These are phyloP conservation scores for Tragelaphus oryx DNA, from an alignment of 2,797 vertebrate genomes.

Conservation along the genomic window DNA sequence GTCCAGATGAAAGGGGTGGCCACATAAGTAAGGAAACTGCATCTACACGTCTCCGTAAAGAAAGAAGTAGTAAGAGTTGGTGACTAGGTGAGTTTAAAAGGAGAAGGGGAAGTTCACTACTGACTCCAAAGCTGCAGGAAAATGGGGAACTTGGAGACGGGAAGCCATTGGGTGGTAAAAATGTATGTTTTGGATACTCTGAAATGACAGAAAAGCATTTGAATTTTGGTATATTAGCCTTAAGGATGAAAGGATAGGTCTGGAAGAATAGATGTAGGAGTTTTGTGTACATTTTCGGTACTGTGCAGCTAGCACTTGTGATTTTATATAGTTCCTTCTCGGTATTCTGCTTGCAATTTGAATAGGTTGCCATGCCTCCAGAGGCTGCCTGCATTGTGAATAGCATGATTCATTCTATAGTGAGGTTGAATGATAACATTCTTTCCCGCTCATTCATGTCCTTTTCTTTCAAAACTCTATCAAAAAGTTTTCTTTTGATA, in stretches of 20 bases:
- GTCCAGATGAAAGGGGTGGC: neutral
- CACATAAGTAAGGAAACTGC: neutral
- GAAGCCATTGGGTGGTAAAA: neutral
- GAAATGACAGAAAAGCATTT: neutral
- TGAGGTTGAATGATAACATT: neutral
- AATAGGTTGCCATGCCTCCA: neutral
- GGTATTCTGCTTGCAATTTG: neutral
- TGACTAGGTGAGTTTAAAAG: neutral
- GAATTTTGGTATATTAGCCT: neutral
- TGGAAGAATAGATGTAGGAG: neutral
- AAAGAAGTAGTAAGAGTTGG: neutral
- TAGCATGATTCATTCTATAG: neutral
- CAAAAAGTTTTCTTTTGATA: neutral
- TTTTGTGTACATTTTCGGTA: neutral
- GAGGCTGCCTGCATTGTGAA: neutral
- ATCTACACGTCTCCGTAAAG: neutral
- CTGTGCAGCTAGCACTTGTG: neutral
- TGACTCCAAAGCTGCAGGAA: neutral
- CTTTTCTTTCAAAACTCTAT: neutral
- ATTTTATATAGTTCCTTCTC: neutral
- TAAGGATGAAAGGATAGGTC: neutral
- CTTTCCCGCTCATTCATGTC: neutral
- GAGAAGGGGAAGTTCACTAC: neutral
- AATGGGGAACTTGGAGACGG: neutral
- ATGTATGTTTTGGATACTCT: neutral